A percentile compares a stretch with the other conserved stretches of the same genome.
phyloP scores from a whole-genome alignment of 2,797 vertebrate genomes.

The Falco rusticolus region DNA sequence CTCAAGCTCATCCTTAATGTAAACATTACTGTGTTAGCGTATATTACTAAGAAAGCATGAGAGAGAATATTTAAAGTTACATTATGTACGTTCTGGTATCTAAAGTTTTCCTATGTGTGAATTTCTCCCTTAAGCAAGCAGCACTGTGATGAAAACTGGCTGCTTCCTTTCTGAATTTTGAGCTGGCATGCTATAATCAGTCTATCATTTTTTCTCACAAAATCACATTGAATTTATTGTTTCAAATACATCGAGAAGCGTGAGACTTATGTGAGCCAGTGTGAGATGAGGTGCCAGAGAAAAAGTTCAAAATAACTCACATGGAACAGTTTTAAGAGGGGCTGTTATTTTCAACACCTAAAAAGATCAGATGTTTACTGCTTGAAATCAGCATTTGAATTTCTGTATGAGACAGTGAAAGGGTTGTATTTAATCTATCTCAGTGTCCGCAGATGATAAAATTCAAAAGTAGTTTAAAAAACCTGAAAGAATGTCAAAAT shows the following conservation, averaged over 20 bases:
- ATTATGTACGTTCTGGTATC: not conserved
- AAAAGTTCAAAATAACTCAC: constrained; percentile 1
- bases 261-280: not conserved
- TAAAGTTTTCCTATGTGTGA: not conserved
- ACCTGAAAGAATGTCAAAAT: not conserved
- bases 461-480: not conserved
- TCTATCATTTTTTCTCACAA: constrained; percentile 16
- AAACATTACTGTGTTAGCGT: not conserved
- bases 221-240: constrained; percentile 32
- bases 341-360: not conserved
- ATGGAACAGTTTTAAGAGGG: not conserved
- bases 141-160: not conserved
- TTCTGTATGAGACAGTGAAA: not conserved
- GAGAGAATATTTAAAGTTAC: not conserved
- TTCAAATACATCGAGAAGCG: not conserved
- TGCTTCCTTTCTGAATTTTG: not conserved
- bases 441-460: not conserved
- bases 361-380: not conserved
- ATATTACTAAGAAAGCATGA: not conserved
- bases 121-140: not conserved
- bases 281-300: constrained; percentile 6
- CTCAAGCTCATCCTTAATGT: not conserved
- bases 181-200: constrained; percentile 22
- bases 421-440: not conserved
- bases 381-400: not conserved